Percentiles rank a stretch among this genome's conserved stretches.
These are phyloP conservation scores for Apteryx mantelli DNA, from an alignment of 2,113 vertebrate species.

Conservation along the genomic window DNA sequence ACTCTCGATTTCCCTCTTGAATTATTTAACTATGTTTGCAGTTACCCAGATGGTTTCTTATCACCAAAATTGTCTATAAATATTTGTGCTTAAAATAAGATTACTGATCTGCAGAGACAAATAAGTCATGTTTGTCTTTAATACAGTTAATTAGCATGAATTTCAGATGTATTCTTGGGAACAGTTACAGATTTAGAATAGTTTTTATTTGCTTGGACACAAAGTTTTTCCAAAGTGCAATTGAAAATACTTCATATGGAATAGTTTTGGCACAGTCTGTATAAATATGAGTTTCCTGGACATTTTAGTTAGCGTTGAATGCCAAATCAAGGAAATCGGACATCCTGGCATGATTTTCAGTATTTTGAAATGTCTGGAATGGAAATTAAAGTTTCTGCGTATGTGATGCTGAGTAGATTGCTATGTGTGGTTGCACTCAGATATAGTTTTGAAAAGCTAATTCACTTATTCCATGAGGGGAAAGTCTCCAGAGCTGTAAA, in stretches of 20 bases:
- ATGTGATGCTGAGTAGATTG: not conserved
- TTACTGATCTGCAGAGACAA: not conserved
- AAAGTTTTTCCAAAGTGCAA: not conserved
- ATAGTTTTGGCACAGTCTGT: not conserved
- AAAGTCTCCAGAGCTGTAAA: not conserved
- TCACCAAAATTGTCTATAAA: not conserved
- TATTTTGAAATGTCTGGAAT: conserved; percentile 2
- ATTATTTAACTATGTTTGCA: not conserved
- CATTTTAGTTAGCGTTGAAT: conserved; percentile 14
- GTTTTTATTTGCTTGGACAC: not conserved
- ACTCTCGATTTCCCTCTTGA: not conserved
- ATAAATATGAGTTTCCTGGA: conserved; percentile 44
- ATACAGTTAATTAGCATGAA: not conserved
- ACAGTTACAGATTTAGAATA: not conserved
- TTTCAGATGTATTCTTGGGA: not conserved
- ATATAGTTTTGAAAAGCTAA: not conserved
- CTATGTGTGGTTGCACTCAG: not conserved
- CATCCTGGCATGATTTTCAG: not conserved
- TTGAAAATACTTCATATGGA: not conserved
- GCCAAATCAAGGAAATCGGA: not conserved
- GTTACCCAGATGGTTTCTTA: not conserved
- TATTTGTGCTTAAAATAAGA: not conserved
- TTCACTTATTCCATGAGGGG: conserved; percentile 27
- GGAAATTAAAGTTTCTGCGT: not conserved
- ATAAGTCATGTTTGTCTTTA: not conserved